A percentile compares a stretch with the other conserved stretches of the same genome.
Conservation (phyloP, 2,888 invertebrate genomes). For the Lordiphosa fenestrarum region DNA sequence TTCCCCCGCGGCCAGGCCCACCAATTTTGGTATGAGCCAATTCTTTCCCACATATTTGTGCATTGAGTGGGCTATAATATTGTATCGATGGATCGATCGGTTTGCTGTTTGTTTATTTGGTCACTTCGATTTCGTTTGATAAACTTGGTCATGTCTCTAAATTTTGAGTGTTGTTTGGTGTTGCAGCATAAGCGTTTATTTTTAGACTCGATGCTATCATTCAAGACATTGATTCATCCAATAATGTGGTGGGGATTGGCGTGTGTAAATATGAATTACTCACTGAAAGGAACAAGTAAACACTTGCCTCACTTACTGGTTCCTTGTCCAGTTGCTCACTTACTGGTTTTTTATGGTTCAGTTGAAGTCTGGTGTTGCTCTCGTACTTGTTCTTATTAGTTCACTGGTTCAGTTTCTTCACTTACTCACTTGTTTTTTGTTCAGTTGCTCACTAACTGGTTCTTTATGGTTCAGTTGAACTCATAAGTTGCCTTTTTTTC, state of each 20-base stretch:
- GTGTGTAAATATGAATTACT: background rate
- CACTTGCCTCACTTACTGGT: too few relatives aligned
- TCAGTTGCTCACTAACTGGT: too few relatives aligned
- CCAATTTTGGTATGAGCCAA: slow-evolving; percentile 29
- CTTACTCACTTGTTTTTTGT: too few relatives aligned
- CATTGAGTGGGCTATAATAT: slow-evolving; percentile 14
- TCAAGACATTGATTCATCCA: background rate
- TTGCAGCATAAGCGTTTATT: slow-evolving; percentile 52
- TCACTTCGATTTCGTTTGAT: slow-evolving; percentile 9
- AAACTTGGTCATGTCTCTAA: slow-evolving; percentile 21
- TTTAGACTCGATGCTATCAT: slow-evolving; percentile 40
- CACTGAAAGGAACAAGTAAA: too few relatives aligned
- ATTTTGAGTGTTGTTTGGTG: slow-evolving; percentile 8
- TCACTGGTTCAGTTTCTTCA: too few relatives aligned
- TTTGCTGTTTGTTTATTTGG: slow-evolving; percentile 21
- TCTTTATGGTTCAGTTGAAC: too few relatives aligned
- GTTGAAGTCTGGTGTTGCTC: too few relatives aligned
- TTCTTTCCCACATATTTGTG: slow-evolving; percentile 15
- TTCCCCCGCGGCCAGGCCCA: slow-evolving; percentile 30
- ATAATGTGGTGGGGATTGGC: too few relatives aligned
- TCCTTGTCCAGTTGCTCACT: too few relatives aligned
- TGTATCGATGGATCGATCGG: slow-evolving; percentile 26
- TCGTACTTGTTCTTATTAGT: too few relatives aligned
- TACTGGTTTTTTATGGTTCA: too few relatives aligned
- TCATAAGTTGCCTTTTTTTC: too few relatives aligned